phyloP scores from a whole-genome alignment of 2,113 vertebrate genomes.

The Raja brachyura region DNA sequence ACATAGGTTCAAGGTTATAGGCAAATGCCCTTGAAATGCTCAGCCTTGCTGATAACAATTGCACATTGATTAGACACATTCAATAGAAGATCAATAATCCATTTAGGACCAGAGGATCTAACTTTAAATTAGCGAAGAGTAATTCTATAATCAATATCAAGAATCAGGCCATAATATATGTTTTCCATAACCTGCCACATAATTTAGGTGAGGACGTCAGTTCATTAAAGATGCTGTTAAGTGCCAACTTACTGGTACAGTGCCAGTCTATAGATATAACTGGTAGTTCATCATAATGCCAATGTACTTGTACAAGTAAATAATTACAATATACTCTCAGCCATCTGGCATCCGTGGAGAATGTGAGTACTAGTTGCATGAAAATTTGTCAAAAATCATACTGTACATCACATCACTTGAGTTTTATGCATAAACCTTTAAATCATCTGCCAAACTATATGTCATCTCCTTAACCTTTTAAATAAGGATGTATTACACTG shows the following conservation, averaged over 20 bases:
- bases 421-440: no score
- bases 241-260: not conserved
- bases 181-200: conserved; percentile 2
- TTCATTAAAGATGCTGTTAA: not conserved
- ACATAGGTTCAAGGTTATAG: not conserved
- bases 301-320: not conserved
- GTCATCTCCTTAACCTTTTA: no score
- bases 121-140: conserved; percentile 16
- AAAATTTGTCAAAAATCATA: no score
- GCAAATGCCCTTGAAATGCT: not conserved
- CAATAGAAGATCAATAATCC: conserved; percentile 17
- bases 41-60: conserved; percentile 1
- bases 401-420: no score
- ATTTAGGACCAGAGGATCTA: not conserved
- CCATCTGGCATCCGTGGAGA: no score
- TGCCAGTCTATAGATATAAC: not conserved
- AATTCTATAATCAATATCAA: conserved; percentile 19
- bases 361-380: no score
- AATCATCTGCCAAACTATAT: no score
- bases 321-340: not conserved
- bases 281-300: not conserved
- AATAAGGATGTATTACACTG: no score
- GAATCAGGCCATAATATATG: not conserved
- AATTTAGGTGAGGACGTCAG: not conserved
- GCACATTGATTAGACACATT: not conserved